Evolutionary conservation across 2,113 vertebrate species (phyloP), one percentile per base, ranked within the genome.

Genomic region (Mystacornis crossleyi): DNA sequence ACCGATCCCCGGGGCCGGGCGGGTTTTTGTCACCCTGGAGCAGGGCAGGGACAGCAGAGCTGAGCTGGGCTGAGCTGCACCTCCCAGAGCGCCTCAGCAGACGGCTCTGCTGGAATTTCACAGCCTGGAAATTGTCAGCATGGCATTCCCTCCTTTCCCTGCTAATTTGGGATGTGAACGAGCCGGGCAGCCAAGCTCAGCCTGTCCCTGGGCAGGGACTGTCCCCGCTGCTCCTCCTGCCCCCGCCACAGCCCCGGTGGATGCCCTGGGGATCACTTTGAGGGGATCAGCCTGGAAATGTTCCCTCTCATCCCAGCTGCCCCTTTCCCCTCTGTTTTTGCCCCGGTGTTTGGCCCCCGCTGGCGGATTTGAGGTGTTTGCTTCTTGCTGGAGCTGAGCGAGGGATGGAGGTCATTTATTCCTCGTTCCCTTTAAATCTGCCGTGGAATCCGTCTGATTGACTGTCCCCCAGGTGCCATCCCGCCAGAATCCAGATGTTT

Each of bases 121-220:
- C 58, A 43, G 43, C 23, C 86, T 4, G 25, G 82, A 85, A 95
- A 95, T 31, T 43, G 43, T 53, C 90, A 70, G 69, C 89, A 38
- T 84, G 28, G 48, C 43, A 40, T 90, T 64, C 89, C 77, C 74
- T 90, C 83, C 29, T 89, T 86, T 65, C 77, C 9, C 42, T 23
- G 79, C 90, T 87, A 18, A 48, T 67, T 83, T 73, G 62, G 81
- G 88, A 34, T 83, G 86, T 64, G 65, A 94, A 91, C 38, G 61
- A 69, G 58, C 53, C 38, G 18, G 43, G 51, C 42, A 85, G 80
- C 50, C 42, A 8, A 45, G 62, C 95, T 78, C 29, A 3, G 45
- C 48, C 67, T 33, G 43, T 33, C 34, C 65, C 65, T 2, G 34
- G 8, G 62, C 43, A 20, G 38, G 60, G 40, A 4, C 4, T 3